Base-by-base conservation (phyloP, 2,888 invertebrate species). In the Ormyrus thymus region DNA sequence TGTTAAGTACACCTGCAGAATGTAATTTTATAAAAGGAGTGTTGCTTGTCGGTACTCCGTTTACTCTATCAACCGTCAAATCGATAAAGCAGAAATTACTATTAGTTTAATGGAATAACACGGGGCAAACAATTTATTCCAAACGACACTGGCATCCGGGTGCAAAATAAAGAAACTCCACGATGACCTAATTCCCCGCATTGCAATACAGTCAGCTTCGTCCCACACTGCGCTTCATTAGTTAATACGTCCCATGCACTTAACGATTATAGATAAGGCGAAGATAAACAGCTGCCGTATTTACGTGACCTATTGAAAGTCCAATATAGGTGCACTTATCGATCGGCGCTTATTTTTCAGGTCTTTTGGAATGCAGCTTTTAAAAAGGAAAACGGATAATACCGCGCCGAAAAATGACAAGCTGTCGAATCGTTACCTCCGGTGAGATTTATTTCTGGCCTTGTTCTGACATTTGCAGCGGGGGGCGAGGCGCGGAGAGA, bases 231-330 rank as follows among this genome's bases (percentile, higher is more conserved):
- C 43, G n/a, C 8, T 76, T 76, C 58, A 76, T 65, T 65, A 70
- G 70, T 76, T 76, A 70, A 70, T 71, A 70, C 64, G 13, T 56
- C 29, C 45, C 53, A 51, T 70, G 56, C 13, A 70, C n/a, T 55
- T 71, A 62, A 77, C 46, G 53, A 72, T 77, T 15, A 29, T 6
- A 59, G 62, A 78, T 61, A 62, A 66, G 71, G 50, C 48, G 66
- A 62, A 46, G 58, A 77, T 65, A 71, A 71, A 65, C 71, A 78
- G 50, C 43, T 64, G 61, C 61, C 59, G 43, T 68, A 72, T 76
- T 62, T 71, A 70, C 59, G 62, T 56, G 73, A 73, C 62, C 62
- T 50, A 62, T 73, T 78, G 73, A 55, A 73, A 13, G 51, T 45
- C 45, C 58, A 64, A 71, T 43, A 45, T 70, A 64, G 48, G 15